Evolutionary conservation across 2,888 invertebrate genomes (phyloP), one percentile per base, ranked within the genome.

Genomic region (Lordiphosa fenestrarum): DNA sequence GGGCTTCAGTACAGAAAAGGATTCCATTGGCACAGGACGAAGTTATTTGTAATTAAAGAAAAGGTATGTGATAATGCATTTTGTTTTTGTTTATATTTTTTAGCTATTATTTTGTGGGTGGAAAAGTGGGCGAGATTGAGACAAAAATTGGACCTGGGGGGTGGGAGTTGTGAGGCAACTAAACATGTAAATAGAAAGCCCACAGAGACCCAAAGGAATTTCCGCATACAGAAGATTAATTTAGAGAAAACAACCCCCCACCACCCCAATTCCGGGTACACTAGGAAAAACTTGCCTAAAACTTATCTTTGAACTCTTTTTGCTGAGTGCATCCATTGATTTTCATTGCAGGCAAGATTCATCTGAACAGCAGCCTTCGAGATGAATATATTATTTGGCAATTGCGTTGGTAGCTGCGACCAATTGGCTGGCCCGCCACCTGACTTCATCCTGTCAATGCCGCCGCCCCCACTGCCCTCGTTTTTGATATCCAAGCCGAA

Each of bases 391-490:
- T 9, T 77, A 40, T 36, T 88, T 48, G 85, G 84, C 53, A 86
- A 84, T 66, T 89, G 89, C 57, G 71, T 88, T 60, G 89, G 89
- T 50, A 87, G 89, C 53, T 89, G 89, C 61, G 87, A 85, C 40
- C 87, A 85, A 54, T 76, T 86, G 60, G 84, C 84, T 37, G 88
- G 87, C 9, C 89, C 89, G 44, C 96, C 96, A 0, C 96, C 96
- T 0, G 95, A 96, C 89, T 93, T 92, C 59, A 95, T 96, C 71
- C 90, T 95, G 51, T 94, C 93, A 80, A 93, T 96, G 91, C 96
- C 96, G 6, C 96, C 96, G 39, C 96, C 96, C 0, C 96, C 96
- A 0, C 91, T 95, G 71, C 96, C 96, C 3, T 92, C 93, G 0
- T 95, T 95, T 89, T 90, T 96, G 53, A 73, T 90, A 39, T 88